Evolutionary conservation across 2,797 vertebrate species (phyloP).

Genomic region (Halcyon badia): DNA sequence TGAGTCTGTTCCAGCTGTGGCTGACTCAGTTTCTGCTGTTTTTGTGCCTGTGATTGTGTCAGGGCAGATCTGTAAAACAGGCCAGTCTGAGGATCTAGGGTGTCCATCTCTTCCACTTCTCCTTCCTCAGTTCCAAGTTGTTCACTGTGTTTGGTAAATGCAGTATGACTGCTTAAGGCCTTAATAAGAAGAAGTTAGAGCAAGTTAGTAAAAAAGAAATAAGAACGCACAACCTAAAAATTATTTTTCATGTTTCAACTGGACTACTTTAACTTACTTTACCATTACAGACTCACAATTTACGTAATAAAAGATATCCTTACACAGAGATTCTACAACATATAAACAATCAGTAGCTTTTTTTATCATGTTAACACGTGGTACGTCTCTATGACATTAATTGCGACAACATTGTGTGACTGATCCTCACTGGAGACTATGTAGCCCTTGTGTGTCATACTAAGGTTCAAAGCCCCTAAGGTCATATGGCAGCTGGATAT

Average conservation of each 20-base stretch:
- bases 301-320: fast-evolving
- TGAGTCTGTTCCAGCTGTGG: constrained; percentile 81
- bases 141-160: constrained; percentile 87
- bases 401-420: neutral
- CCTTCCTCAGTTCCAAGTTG: constrained; percentile 89
- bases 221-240: neutral
- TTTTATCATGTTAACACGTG: neutral
- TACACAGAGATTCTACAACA: neutral
- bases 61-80: constrained; percentile 94
- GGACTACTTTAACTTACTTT: neutral
- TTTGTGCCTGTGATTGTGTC: constrained; percentile 79
- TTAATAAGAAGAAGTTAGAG: constrained; percentile 74
- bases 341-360: neutral
- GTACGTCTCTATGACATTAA: neutral
- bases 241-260: neutral
- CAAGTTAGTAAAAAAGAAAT: neutral
- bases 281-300: neutral
- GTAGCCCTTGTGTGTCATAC: fast-evolving
- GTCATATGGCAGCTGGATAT: neutral
- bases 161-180: constrained; percentile 85
- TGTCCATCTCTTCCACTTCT: constrained; percentile 94
- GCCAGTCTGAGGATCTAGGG: constrained; percentile 97
- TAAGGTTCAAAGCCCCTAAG: neutral
- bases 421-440: neutral
- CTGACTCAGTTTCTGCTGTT: constrained; percentile 82